Conservation (phyloP, 2,888 invertebrate species). For the Tholera decimalis region DNA sequence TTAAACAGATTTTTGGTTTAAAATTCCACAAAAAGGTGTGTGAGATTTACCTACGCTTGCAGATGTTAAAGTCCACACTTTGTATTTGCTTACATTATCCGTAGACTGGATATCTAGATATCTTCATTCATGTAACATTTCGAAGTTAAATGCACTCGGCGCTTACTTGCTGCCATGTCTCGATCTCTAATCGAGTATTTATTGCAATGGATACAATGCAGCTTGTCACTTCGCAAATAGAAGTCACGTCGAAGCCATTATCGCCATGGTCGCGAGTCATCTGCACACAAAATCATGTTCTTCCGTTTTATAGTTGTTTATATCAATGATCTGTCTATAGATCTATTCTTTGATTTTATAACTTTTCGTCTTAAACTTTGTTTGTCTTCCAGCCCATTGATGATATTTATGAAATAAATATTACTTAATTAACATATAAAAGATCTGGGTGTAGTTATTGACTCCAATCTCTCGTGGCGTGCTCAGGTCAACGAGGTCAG, state of each 20-base stretch:
- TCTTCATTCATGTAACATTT: constrained; percentile 47
- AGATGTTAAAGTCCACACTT: constrained; percentile 28
- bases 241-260: constrained; percentile 81
- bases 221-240: constrained; percentile 68
- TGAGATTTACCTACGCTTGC: constrained; percentile 22
- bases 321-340: constrained; percentile 57
- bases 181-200: constrained; percentile 61
- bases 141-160: constrained; percentile 25
- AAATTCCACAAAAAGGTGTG: constrained; percentile 25
- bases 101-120: constrained; percentile 36
- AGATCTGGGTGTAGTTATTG: too few species aligned
- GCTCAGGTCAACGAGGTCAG: too few species aligned
- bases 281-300: constrained; percentile 61
- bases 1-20: too few species aligned
- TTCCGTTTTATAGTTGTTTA: constrained; percentile 65
- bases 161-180: constrained; percentile 36
- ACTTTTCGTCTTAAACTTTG: constrained; percentile 5
- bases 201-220: constrained; percentile 54
- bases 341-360: constrained; percentile 30
- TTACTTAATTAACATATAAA: constrained; percentile 30
- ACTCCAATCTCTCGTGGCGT: too few species aligned
- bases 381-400: not conserved
- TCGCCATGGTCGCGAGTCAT: constrained; percentile 71
- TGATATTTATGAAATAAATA: constrained; percentile 28
- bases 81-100: constrained; percentile 25